phyloP scores from a whole-genome alignment of 2,888 invertebrate species.

The Cristatella mucedo region DNA sequence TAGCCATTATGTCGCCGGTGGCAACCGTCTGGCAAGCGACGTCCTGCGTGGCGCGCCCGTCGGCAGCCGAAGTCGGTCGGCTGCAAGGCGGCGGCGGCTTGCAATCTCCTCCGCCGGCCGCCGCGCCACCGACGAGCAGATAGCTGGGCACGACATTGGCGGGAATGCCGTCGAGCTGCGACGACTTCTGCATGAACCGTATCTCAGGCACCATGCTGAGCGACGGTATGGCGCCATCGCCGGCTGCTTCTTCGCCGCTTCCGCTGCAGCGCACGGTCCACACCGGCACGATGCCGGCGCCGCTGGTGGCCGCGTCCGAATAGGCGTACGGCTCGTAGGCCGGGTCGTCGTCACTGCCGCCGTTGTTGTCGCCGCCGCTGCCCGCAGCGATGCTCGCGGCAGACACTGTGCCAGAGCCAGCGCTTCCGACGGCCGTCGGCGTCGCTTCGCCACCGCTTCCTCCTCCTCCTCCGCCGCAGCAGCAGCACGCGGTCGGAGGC shows the following conservation, averaged over 20 bases:
- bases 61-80: background rate
- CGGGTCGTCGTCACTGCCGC: slow-evolving; percentile 21
- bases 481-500: slow-evolving; percentile 14
- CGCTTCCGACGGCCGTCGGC: slow-evolving; percentile 23
- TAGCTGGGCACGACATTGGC: background rate
- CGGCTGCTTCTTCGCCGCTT: background rate
- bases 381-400: slow-evolving; percentile 14
- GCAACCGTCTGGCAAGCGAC: slow-evolving; percentile 35
- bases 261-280: slow-evolving; percentile 26
- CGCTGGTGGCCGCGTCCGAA: slow-evolving; percentile 33
- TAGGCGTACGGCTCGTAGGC: slow-evolving; percentile 25
- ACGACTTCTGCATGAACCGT: slow-evolving; percentile 32
- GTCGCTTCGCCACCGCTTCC: slow-evolving; percentile 15
- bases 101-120: background rate
- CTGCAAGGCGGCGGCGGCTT: background rate
- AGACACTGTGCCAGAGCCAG: slow-evolving; percentile 30
- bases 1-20: slow-evolving; percentile 36
- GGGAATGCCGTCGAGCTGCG: slow-evolving; percentile 25
- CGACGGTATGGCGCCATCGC: slow-evolving; percentile 2
- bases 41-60: slow-evolving; percentile 1
- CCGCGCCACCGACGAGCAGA: slow-evolving; percentile 2
- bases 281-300: slow-evolving; percentile 33
- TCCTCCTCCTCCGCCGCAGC: too few relatives aligned
- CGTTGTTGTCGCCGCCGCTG: slow-evolving; percentile 26
- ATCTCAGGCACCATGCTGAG: slow-evolving; percentile 34